Evolutionary conservation across 1,140 invertebrate genomes (phyloP).

Genomic region (Apolygus lucorum): DNA sequence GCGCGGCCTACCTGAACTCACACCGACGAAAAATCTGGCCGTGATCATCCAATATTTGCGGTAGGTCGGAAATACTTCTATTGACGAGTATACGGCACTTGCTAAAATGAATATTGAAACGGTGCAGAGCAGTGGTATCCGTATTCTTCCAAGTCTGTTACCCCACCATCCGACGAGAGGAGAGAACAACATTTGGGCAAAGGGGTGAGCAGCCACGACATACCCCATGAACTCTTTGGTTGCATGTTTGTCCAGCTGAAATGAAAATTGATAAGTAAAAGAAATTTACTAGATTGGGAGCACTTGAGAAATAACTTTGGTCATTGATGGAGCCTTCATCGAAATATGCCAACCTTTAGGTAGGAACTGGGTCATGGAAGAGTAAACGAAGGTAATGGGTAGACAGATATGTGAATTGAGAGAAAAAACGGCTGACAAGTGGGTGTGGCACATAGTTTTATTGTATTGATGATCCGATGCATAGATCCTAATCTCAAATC

Average conservation of each 20-base stretch:
- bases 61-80: constrained; percentile 52
- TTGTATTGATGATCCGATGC: too few relatives aligned
- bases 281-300: too few relatives aligned
- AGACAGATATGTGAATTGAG: too few relatives aligned
- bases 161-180: constrained; percentile 79
- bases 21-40: constrained; percentile 70
- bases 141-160: constrained; percentile 59
- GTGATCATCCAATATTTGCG: constrained; percentile 62
- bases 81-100: constrained; percentile 68
- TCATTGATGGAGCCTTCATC: too few relatives aligned
- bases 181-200: constrained; percentile 81
- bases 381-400: too few relatives aligned
- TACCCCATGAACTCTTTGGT: constrained; percentile 76
- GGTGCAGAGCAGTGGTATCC: constrained; percentile 61
- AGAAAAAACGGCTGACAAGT: too few relatives aligned
- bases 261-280: too few relatives aligned
- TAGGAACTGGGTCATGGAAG: too few relatives aligned
- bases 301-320: too few relatives aligned
- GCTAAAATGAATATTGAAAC: constrained; percentile 62
- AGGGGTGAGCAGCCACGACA: constrained; percentile 76
- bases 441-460: too few relatives aligned
- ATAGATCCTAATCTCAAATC: too few relatives aligned
- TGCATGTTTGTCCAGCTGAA: constrained; percentile 64
- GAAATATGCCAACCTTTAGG: too few relatives aligned
- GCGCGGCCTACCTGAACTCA: constrained; percentile 86